A percentile compares a stretch with the other conserved stretches of the same genome.
Conservation (phyloP, 2,113 vertebrate genomes). For the Dipodomys merriami region DNA sequence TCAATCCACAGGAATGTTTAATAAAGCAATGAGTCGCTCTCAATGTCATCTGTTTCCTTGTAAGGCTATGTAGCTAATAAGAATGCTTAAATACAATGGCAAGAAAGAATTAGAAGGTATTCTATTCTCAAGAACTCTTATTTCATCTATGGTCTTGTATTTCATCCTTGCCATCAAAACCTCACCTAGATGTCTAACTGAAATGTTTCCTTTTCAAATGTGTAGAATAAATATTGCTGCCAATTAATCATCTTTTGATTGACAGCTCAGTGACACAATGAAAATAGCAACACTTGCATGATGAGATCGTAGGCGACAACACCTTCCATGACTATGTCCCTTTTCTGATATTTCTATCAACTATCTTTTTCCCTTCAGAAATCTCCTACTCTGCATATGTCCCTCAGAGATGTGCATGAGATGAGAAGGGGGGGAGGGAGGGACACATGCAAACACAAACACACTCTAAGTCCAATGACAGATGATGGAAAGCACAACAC, state of each 20-base stretch:
- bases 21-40: conserved; percentile 29
- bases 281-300: conserved; percentile 31
- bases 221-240: conserved; percentile 30
- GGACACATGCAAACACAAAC: not conserved
- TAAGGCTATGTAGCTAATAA: conserved; percentile 16
- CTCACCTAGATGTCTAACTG: conserved; percentile 43
- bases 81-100: conserved; percentile 59
- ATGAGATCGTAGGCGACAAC: conserved; percentile 36
- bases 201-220: conserved; percentile 43
- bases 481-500: not conserved
- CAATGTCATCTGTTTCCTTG: conserved; percentile 55
- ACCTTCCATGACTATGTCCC: not conserved
- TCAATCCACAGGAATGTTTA: conserved; percentile 63
- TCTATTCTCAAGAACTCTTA: conserved; percentile 43
- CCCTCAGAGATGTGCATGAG: not conserved
- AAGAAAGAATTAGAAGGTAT: conserved; percentile 31
- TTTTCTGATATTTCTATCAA: conserved; percentile 52
- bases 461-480: conserved; percentile 20
- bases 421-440: not conserved
- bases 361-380: conserved; percentile 46
- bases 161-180: conserved; percentile 48
- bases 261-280: conserved; percentile 49
- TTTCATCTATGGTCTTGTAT: conserved; percentile 46
- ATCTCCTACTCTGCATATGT: not conserved
- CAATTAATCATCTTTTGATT: conserved; percentile 37